A percentile compares a stretch with the other conserved stretches of the same genome.
Conservation (phyloP, 1,140 invertebrate species). For the Bombus huntii region DNA sequence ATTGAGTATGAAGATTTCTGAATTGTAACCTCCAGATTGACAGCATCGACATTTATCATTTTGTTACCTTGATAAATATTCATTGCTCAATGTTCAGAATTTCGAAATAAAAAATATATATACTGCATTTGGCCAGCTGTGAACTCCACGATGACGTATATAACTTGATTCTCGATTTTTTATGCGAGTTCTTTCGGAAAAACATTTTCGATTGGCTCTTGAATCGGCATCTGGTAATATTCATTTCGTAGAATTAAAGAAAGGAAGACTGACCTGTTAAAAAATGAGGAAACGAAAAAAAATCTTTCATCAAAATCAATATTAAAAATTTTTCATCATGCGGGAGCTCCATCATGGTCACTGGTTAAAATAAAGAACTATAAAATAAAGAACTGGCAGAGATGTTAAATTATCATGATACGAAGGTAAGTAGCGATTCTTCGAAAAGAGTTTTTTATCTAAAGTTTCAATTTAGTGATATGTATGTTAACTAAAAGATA, state of each 20-base stretch:
- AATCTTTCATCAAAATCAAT: no score
- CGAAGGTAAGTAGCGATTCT: no score
- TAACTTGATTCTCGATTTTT: neutral
- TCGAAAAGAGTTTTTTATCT: no score
- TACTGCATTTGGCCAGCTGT: neutral
- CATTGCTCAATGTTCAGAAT: neutral
- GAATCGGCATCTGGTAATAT: neutral
- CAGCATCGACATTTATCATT: neutral
- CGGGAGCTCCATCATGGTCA: no score
- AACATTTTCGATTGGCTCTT: neutral
- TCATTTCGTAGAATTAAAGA: slow-evolving; percentile 5
- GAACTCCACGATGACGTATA: neutral
- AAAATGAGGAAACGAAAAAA: no score
- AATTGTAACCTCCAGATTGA: neutral
- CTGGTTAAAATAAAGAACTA: no score
- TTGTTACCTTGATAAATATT: neutral
- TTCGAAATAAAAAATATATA: neutral
- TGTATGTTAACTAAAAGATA: no score
- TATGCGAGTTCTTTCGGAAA: neutral
- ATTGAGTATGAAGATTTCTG: neutral
- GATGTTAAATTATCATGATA: no score
- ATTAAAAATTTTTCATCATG: no score
- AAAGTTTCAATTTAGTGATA: no score
- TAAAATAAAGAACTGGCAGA: no score
- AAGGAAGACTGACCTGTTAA: neutral